Conservation (phyloP, 2,113 vertebrate genomes). For the Acinonyx jubatus region DNA sequence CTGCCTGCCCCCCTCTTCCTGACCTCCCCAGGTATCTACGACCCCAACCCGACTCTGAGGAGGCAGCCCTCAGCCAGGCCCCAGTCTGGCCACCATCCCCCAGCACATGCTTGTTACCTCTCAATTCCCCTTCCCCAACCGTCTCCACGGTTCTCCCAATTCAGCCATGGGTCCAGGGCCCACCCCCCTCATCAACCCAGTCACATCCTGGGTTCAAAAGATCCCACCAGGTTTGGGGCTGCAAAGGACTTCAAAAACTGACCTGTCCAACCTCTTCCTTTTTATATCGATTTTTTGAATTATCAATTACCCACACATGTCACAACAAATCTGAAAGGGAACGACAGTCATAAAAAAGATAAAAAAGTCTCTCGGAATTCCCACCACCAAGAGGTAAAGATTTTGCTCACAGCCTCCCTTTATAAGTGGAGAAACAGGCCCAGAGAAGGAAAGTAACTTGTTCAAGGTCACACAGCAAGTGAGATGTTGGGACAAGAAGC, state of each 20-base stretch:
- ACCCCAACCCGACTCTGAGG: not conserved
- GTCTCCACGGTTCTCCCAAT: not conserved
- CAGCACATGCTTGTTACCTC: not conserved
- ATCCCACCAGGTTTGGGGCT: not conserved
- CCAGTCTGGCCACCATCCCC: too few relatives aligned
- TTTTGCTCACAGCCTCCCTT: constrained; percentile 1
- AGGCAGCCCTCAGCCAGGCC: not conserved
- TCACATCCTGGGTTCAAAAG: not conserved
- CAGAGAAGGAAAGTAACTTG: constrained; percentile 37
- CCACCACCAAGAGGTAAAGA: not conserved
- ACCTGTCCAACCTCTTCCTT: not conserved
- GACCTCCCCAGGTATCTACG: not conserved
- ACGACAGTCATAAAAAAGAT: not conserved
- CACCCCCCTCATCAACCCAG: not conserved
- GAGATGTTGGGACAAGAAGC: not conserved
- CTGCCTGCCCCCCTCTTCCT: not conserved
- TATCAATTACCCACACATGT: not conserved
- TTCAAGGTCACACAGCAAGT: constrained; percentile 49
- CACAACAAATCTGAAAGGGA: not conserved
- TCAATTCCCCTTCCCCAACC: not conserved
- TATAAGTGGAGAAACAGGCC: not conserved
- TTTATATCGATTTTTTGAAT: not conserved
- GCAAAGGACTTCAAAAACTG: not conserved
- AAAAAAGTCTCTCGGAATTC: not conserved
- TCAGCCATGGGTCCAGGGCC: not conserved